Conservation (phyloP, 1,140 invertebrate genomes). For the Drosophila nannoptera region DNA sequence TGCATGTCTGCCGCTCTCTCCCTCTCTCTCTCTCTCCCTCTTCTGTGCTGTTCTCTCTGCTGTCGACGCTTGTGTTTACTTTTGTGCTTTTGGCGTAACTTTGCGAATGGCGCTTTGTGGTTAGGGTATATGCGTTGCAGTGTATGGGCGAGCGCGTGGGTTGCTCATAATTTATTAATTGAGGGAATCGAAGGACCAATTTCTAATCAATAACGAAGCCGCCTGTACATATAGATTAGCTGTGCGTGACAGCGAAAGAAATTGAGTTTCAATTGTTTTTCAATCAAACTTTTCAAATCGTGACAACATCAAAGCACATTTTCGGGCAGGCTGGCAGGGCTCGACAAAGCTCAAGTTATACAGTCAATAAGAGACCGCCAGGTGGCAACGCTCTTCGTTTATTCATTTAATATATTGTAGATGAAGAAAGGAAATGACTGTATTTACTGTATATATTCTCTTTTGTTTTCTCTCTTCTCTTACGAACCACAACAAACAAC, state of each 20-base stretch:
- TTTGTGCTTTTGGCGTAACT: conserved; percentile 11
- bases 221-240: background rate
- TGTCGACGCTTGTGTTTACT: conserved; percentile 1
- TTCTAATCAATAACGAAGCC: background rate
- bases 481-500: background rate
- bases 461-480: too few species aligned
- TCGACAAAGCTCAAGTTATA: background rate
- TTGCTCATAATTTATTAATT: conserved; percentile 6
- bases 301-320: background rate
- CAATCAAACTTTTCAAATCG: background rate
- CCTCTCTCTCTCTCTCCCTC: background rate
- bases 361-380: background rate
- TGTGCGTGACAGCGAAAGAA: background rate
- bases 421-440: background rate
- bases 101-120: conserved; percentile 1
- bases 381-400: background rate
- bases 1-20: conserved; percentile 10
- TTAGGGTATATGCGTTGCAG: background rate
- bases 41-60: background rate
- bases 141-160: too few species aligned
- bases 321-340: background rate
- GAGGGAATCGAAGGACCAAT: background rate
- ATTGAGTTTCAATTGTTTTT: background rate
- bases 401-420: background rate
- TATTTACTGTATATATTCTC: too few species aligned